Base-by-base conservation (phyloP, 2,888 invertebrate genomes). In the Argyresthia albistria region DNA sequence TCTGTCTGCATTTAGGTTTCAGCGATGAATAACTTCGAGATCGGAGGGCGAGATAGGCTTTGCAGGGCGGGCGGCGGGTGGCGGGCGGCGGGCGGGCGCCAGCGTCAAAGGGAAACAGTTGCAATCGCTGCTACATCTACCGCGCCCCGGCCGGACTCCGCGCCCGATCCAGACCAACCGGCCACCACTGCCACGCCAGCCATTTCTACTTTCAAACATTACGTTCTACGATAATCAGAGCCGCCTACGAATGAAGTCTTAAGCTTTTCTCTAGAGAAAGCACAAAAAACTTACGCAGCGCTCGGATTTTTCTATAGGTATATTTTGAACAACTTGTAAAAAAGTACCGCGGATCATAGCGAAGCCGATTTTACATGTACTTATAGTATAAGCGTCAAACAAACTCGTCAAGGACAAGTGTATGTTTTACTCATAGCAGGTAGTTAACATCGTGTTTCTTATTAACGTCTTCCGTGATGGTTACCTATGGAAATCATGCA, bases 21-120 rank as follows among this genome's bases (percentile, higher is more conserved):
- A 68, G 69, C 70, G 64, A 73, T 83, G 83, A 82, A 84, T 82
- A 73, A 49, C 77, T 68, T 72, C 61, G 70, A 83, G 86, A 86
- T 86, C 74, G 82, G 78, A 66, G 66, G 64, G 67, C 58, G 65
- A 68, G 84, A 86, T 86, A 84, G 65, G 65, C 61, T 25, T 25
- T 6, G 25, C 25, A 4, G 25, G 25, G 57, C 52, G 16, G 43
- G 51, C 59, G 56, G 58, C 61, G 62, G 61, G 65, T 55, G 62
- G 58, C 25, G 25, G 43, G 51, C 59, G 56, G 58, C 61, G 62
- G 61, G 65, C 56, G 62, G 58, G 61, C 62, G 58, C 64, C 55
- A 57, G 61, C 59, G 62, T 62, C 68, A 66, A 70, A 69, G 65
- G 60, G 57, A 62, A 51, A 54, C 59, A 59, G 58, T 60, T 66